These are phyloP conservation scores for Montifringilla adamsi DNA, from an alignment of 2,113 vertebrate species.

Conservation along the genomic window DNA sequence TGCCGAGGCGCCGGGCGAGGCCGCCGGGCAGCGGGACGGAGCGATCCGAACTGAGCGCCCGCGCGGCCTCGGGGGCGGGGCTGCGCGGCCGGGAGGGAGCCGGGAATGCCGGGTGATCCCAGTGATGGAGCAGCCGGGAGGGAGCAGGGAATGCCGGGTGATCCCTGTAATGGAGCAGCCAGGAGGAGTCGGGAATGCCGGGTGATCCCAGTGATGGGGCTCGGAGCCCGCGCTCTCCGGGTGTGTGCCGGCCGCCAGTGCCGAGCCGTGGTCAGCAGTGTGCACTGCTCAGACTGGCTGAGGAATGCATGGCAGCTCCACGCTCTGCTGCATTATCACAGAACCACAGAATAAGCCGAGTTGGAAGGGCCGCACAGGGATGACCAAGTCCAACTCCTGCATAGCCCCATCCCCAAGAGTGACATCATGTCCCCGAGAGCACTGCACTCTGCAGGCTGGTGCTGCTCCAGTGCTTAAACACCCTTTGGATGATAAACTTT, in stretches of 20 bases:
- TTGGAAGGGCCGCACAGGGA: neutral
- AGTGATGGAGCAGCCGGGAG: no score
- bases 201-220: rapidly evolving
- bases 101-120: no score
- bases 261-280: rapidly evolving
- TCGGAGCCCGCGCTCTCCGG: rapidly evolving
- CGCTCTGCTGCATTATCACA: neutral
- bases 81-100: neutral
- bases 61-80: neutral
- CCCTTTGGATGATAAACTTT: neutral
- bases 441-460: neutral
- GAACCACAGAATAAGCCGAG: neutral
- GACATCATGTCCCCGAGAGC: neutral
- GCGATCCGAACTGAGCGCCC: neutral
- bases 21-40: no score
- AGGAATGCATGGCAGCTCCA: neutral
- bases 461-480: neutral
- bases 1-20: neutral
- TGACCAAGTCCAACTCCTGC: neutral
- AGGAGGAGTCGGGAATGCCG: rapidly evolving
- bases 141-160: neutral
- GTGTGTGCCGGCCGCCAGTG: neutral
- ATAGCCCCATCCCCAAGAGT: neutral
- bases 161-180: neutral
- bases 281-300: rapidly evolving